Evolutionary conservation across 2,113 vertebrate genomes (phyloP).

Genomic region (Corythornis cristatus): DNA sequence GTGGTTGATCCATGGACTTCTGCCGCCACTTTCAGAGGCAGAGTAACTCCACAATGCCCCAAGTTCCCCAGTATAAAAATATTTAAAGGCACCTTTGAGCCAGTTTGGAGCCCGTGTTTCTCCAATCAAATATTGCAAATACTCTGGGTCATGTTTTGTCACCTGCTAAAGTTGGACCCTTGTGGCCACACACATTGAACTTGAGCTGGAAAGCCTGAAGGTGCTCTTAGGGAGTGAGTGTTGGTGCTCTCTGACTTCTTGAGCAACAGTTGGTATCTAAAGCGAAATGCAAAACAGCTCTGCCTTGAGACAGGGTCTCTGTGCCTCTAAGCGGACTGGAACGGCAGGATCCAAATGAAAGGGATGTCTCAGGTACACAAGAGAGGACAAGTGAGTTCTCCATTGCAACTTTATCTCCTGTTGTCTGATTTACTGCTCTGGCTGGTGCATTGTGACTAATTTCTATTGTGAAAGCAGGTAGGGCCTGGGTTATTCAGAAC

Average conservation of each 20-base stretch:
- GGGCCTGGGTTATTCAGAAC: not conserved
- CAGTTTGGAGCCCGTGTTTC: not conserved
- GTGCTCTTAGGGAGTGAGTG: not conserved
- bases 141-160: not conserved
- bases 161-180: not conserved
- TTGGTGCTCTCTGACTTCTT: not conserved
- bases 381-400: not conserved
- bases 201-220: not conserved
- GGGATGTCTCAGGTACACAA: not conserved
- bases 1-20: not conserved
- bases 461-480: conserved; percentile 29
- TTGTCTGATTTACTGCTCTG: not conserved
- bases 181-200: not conserved
- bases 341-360: not conserved
- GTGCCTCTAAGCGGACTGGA: not conserved
- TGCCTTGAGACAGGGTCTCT: not conserved
- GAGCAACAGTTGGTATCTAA: not conserved
- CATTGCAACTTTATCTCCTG: not conserved
- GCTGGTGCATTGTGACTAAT: not conserved
- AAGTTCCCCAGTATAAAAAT: not conserved
- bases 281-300: not conserved
- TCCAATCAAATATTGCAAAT: not conserved
- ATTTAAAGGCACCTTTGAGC: not conserved
- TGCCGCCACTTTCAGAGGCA: not conserved
- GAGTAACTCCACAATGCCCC: not conserved